A percentile compares a stretch with the other conserved stretches of the same genome.
Conservation (phyloP, 1,140 invertebrate species). For the Procambarus virginalis region DNA sequence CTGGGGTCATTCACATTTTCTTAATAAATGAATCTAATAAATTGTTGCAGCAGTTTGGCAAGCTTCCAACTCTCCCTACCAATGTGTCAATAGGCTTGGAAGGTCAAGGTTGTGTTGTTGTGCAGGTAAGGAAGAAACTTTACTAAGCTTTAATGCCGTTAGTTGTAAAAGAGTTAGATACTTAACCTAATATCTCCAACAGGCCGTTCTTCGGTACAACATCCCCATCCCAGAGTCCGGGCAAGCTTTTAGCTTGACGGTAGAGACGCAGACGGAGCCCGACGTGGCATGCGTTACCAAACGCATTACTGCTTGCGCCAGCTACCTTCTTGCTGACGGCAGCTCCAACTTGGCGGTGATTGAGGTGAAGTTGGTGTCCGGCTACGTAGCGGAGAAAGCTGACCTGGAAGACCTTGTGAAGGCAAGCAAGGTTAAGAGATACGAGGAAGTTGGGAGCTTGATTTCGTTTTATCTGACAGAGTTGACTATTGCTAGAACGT, state of each 20-base stretch:
- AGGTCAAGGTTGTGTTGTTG: constrained; percentile 49
- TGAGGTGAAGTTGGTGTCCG: constrained; percentile 68
- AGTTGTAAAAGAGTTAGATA: no score
- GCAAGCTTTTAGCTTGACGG: constrained; percentile 5
- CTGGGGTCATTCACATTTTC: constrained; percentile 4
- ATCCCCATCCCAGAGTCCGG: not conserved
- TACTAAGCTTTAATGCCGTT: no score
- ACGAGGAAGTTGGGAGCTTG: constrained; percentile 74
- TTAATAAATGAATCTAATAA: constrained; percentile 31
- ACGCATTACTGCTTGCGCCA: constrained; percentile 18
- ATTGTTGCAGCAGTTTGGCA: constrained; percentile 19
- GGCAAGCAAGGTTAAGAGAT: constrained; percentile 71
- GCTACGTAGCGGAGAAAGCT: constrained; percentile 46
- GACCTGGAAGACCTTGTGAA: constrained; percentile 36
- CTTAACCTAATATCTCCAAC: not conserved
- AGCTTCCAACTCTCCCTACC: constrained; percentile 30
- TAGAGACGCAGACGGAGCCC: not conserved
- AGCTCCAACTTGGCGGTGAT: constrained; percentile 70
- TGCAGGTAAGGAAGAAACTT: constrained; percentile 40
- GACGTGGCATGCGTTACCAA: constrained; percentile 26
- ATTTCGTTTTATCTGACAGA: constrained; percentile 76
- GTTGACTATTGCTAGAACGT: constrained; percentile 72
- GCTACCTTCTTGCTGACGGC: constrained; percentile 32
- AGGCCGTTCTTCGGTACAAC: constrained; percentile 42
- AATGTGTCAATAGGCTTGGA: constrained; percentile 14